A percentile compares a stretch with the other conserved stretches of the same genome.
These are phyloP conservation scores for Catostylus mosaicus DNA, from an alignment of 30 jellyfish, hydroid and myxozoan species.

Conservation along the genomic window DNA sequence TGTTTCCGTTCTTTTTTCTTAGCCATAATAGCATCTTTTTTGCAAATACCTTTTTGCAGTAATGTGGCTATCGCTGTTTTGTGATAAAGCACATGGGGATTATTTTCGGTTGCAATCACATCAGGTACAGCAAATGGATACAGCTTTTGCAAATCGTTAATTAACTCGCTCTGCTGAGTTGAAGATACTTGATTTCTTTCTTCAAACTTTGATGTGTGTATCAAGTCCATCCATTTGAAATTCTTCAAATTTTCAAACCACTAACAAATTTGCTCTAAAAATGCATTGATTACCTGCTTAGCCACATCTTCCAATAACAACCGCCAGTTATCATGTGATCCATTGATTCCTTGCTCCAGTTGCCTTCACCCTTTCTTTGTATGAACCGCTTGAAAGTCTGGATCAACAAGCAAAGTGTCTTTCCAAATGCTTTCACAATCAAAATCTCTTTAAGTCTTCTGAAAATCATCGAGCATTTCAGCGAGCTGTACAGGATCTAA, in stretches of 20 bases:
- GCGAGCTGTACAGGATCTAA: conserved; percentile 10
- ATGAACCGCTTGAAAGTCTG: conserved; percentile 1
- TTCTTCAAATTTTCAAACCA: too few species aligned
- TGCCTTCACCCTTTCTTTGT: conserved; percentile 32
- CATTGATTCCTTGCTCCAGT: neutral
- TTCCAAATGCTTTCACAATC: conserved; percentile 20
- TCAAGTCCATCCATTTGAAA: neutral
- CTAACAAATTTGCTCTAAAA: too few species aligned
- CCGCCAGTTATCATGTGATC: too few species aligned
- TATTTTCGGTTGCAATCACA: neutral
- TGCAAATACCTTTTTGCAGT: too few species aligned
- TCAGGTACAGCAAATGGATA: conserved; percentile 37
- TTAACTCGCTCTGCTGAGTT: neutral
- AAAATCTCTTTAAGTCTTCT: neutral
- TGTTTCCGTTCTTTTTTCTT: neutral
- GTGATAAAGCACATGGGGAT: too few species aligned
- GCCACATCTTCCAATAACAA: too few species aligned
- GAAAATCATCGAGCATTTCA: conserved; percentile 8
- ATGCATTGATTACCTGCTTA: too few species aligned
- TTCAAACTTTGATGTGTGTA: neutral
- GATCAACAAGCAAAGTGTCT: conserved; percentile 27
- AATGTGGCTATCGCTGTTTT: neutral
- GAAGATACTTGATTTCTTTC: neutral
- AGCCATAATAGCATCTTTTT: too few species aligned
- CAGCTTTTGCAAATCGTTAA: neutral